phyloP scores from a whole-genome alignment of 2,113 vertebrate genomes.

The Brevimyrus niger region DNA sequence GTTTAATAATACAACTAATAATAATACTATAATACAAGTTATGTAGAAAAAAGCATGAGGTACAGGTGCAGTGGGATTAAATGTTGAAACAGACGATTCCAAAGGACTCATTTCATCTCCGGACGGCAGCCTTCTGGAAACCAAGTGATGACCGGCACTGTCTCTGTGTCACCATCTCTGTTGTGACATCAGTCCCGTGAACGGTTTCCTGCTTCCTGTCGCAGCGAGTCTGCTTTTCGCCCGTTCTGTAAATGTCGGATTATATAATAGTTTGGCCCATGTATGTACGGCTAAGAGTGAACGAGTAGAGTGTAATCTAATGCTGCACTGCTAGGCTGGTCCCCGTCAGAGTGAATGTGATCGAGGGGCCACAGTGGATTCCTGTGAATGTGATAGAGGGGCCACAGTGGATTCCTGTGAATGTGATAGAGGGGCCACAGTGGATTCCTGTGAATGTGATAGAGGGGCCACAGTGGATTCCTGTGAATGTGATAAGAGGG shows the following conservation, averaged over 20 bases:
- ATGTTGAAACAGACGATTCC: neutral
- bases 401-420: neutral
- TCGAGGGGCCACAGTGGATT: neutral
- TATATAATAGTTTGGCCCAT: neutral
- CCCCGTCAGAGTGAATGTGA: neutral
- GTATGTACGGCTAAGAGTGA: neutral
- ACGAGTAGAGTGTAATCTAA: neutral
- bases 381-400: neutral
- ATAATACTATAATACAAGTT: no score
- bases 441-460: neutral
- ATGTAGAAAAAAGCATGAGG: neutral
- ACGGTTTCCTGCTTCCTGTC: neutral
- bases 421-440: neutral
- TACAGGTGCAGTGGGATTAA: neutral
- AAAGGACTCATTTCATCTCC: neutral
- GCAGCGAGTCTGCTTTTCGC: no score
- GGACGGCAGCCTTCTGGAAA: neutral
- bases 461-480: neutral
- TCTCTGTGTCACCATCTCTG: neutral
- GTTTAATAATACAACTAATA: no score
- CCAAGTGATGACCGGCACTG: neutral
- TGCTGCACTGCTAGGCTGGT: neutral
- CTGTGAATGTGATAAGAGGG: neutral
- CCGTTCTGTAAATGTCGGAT: neutral
- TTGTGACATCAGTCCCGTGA: conserved; percentile 12